These are phyloP conservation scores for Leptinotarsa tumamoca DNA, from an alignment of 2,888 invertebrate genomes.

Conservation along the genomic window DNA sequence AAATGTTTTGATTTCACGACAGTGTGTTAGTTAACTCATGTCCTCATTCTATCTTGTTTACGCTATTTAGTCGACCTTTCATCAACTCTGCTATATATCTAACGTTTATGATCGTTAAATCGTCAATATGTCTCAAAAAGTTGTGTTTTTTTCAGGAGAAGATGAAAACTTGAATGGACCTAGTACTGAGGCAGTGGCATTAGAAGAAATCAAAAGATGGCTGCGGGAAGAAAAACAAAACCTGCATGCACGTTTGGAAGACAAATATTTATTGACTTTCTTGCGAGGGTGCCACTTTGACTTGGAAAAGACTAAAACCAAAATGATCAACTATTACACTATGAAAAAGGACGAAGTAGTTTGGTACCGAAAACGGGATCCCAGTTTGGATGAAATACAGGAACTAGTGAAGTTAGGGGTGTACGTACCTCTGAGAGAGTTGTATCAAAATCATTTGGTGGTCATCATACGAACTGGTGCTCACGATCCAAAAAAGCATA, in stretches of 20 bases:
- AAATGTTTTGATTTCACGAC: not conserved
- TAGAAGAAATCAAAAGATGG: conserved; percentile 67
- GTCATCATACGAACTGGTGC: conserved; percentile 72
- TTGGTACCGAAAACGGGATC: conserved; percentile 73
- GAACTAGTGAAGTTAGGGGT: conserved; percentile 70
- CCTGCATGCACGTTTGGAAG: conserved; percentile 66
- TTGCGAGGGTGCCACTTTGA: conserved; percentile 73
- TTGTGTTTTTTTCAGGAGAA: conserved; percentile 11
- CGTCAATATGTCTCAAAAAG: not conserved
- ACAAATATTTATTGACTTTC: conserved; percentile 68
- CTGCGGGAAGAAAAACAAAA: conserved; percentile 64
- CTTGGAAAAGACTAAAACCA: conserved; percentile 69
- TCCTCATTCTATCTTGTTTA: not conserved
- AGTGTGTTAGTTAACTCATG: not conserved
- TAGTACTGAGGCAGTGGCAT: conserved; percentile 48
- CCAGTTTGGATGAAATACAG: conserved; percentile 69
- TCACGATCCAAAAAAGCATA: conserved; percentile 71
- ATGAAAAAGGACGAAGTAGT: conserved; percentile 69
- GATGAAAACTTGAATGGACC: conserved; percentile 55
- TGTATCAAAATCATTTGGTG: conserved; percentile 68
- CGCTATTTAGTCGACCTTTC: not conserved
- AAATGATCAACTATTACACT: conserved; percentile 69
- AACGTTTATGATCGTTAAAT: not conserved
- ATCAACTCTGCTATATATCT: not conserved
- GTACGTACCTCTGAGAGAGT: conserved; percentile 69